Evolutionary conservation across 1,140 invertebrate species (phyloP).

Genomic region (Megathymus violae): DNA sequence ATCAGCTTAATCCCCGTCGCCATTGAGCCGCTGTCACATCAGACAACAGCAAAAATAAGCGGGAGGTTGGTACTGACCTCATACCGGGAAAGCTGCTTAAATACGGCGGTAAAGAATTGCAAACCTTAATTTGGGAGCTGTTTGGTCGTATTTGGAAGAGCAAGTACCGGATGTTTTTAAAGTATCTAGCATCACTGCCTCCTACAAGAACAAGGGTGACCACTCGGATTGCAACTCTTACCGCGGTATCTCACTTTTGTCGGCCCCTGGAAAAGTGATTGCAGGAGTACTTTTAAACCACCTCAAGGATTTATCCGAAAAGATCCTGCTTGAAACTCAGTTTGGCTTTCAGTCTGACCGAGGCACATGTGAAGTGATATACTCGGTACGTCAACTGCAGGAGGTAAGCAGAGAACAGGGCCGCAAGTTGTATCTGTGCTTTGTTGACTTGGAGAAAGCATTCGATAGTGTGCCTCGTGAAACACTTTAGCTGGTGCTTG

Average conservation of each 20-base stretch:
- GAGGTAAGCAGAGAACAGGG: too few relatives aligned
- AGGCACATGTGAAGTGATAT: too few relatives aligned
- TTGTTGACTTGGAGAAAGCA: constrained; percentile 42
- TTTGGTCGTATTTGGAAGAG: constrained; percentile 41
- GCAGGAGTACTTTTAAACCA: constrained; percentile 43
- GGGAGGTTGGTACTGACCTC: constrained; percentile 38
- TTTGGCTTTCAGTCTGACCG: constrained; percentile 42
- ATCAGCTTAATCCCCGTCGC: constrained; percentile 1
- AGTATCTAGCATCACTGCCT: constrained; percentile 33
- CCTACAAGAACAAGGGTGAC: constrained; percentile 46
- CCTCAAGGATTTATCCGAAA: constrained; percentile 38
- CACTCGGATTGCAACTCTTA: constrained; percentile 40
- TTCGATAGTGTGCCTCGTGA: constrained; percentile 38
- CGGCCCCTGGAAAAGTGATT: constrained; percentile 42
- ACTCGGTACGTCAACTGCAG: constrained; percentile 37
- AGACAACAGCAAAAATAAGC: constrained; percentile 36
- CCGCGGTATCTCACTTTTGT: constrained; percentile 43
- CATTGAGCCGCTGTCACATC: constrained; percentile 22
- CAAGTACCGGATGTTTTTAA: constrained; percentile 35
- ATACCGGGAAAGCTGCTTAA: constrained; percentile 38
- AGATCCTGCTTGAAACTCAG: constrained; percentile 42
- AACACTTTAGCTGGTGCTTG: constrained; percentile 39
- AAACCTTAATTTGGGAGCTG: constrained; percentile 32
- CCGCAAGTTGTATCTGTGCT: too few relatives aligned
- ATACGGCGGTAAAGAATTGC: constrained; percentile 38